phyloP scores from a whole-genome alignment of 53 echinoderm and acorn worm genomes.

The Paracentrotus lividus region DNA sequence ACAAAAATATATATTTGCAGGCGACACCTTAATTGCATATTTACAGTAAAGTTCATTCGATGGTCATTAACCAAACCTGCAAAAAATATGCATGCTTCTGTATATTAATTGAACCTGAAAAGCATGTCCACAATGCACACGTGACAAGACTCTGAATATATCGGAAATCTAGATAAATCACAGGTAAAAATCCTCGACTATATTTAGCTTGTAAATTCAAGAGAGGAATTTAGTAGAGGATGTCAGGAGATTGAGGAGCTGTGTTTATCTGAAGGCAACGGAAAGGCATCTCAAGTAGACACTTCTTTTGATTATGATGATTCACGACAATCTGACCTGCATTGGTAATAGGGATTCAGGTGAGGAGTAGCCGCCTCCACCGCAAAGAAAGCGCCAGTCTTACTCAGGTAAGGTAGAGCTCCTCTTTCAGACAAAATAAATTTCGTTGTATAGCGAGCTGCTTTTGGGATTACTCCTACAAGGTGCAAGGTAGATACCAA shows the following conservation, averaged over 20 bases:
- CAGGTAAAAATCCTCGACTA: background rate
- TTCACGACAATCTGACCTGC: slow-evolving; percentile 57
- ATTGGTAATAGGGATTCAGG: slow-evolving; percentile 32
- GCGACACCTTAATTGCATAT: too few relatives aligned
- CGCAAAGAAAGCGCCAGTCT: background rate
- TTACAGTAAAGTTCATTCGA: too few relatives aligned
- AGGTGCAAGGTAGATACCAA: too few relatives aligned
- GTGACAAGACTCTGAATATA: too few relatives aligned
- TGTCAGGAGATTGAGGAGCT: background rate
- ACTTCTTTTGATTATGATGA: slow-evolving; percentile 35
- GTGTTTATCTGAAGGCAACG: background rate
- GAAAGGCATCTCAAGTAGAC: slow-evolving; percentile 5
- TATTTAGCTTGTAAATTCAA: slow-evolving; percentile 15
- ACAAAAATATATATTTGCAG: too few relatives aligned
- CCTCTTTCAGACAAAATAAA: too few relatives aligned
- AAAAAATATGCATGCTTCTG: too few relatives aligned
- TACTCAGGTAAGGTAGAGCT: background rate
- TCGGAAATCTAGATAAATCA: background rate
- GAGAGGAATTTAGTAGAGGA: background rate
- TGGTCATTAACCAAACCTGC: too few relatives aligned
- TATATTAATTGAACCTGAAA: too few relatives aligned
- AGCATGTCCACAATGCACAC: too few relatives aligned
- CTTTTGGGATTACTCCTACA: too few relatives aligned
- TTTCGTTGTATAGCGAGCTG: too few relatives aligned
- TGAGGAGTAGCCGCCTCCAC: background rate